A percentile compares a stretch with the other conserved stretches of the same genome.
Conservation (phyloP, 2,888 invertebrate species). For the Trachelus stipa region DNA sequence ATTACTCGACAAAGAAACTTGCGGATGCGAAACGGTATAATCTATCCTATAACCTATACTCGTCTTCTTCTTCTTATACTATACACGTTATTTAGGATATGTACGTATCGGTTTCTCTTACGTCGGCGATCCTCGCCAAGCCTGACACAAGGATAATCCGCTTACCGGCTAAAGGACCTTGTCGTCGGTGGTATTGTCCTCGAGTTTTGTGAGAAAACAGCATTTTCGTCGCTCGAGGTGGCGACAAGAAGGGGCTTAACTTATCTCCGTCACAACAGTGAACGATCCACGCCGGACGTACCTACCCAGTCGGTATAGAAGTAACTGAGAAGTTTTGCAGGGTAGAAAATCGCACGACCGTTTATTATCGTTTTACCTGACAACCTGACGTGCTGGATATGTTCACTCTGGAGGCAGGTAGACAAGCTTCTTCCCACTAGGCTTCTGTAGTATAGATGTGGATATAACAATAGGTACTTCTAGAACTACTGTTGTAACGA, state of each 20-base stretch:
- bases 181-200: slow-evolving; percentile 57
- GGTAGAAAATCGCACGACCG: background rate
- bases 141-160: slow-evolving; percentile 53
- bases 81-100: slow-evolving; percentile 16
- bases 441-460: background rate
- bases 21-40: background rate
- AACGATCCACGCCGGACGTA: slow-evolving; percentile 19
- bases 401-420: background rate
- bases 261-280: slow-evolving; percentile 62
- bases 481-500: background rate
- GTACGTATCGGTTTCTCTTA: slow-evolving; percentile 52
- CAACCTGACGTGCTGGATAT: background rate
- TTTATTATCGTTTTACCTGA: background rate
- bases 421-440: background rate
- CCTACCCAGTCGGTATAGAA: background rate
- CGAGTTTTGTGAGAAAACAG: slow-evolving; percentile 65
- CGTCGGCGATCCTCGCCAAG: slow-evolving; percentile 9
- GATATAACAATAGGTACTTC: background rate
- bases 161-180: slow-evolving; percentile 45
- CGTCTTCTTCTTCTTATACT: background rate
- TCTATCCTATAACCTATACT: background rate
- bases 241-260: slow-evolving; percentile 63
- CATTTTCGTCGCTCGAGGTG: slow-evolving; percentile 67
- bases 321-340: background rate
- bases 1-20: background rate